Conservation (phyloP, 30 jellyfish, hydroid and myxozoan species). For the Aurelia sp. region DNA sequence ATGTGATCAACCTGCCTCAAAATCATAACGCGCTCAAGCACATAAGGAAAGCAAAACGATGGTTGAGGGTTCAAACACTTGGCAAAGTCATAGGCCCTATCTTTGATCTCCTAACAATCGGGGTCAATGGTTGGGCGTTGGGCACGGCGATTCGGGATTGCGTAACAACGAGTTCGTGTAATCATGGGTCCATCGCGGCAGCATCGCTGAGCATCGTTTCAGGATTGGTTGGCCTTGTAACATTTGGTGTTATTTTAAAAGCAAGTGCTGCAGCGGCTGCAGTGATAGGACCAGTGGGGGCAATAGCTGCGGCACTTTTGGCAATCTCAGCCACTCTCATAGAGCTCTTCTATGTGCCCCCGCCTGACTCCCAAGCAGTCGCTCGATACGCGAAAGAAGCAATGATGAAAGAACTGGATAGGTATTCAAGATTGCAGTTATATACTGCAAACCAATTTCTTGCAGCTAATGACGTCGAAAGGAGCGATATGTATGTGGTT, state of each 20-base stretch:
- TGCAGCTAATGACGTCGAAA: background rate
- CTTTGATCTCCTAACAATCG: constrained; percentile 23
- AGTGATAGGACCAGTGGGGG: constrained; percentile 44
- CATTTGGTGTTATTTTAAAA: background rate
- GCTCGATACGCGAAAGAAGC: background rate
- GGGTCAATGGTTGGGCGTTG: constrained; percentile 11
- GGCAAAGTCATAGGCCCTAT: constrained; percentile 36
- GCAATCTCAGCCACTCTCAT: constrained; percentile 37
- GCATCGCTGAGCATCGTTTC: constrained; percentile 32
- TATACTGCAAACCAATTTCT: background rate
- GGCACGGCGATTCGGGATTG: constrained; percentile 27
- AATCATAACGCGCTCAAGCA: constrained; percentile 20
- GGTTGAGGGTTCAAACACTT: constrained; percentile 9
- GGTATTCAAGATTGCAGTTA: constrained; percentile 5
- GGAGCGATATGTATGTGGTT: constrained; percentile 1
- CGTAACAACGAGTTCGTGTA: background rate
- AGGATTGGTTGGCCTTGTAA: constrained; percentile 17
- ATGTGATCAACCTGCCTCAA: background rate
- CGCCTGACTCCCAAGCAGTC: background rate
- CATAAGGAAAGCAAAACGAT: constrained; percentile 18
- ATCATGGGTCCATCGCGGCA: constrained; percentile 3
- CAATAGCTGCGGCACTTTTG: background rate
- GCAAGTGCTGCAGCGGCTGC: constrained; percentile 26
- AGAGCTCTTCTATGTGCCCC: constrained; percentile 18
- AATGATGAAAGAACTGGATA: constrained; percentile 26